Evolutionary conservation across 2,113 vertebrate species (phyloP).

Genomic region (Neopipo cinnamomea): DNA sequence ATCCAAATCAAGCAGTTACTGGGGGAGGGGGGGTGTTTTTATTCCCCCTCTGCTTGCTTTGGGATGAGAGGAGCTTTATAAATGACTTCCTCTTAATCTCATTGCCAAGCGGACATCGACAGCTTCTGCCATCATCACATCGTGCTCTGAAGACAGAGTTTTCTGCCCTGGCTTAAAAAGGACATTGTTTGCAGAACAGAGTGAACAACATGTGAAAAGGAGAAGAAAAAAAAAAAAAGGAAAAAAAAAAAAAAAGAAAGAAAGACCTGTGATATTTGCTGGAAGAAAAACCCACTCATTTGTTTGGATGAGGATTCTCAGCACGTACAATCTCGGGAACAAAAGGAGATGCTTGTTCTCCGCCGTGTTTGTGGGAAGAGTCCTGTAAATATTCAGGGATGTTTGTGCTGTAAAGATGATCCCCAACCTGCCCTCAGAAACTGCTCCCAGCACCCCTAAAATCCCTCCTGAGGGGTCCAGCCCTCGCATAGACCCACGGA

Average conservation of each 20-base stretch:
- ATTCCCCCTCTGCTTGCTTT: neutral
- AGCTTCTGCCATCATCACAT: neutral
- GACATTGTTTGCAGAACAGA: conserved; percentile 43
- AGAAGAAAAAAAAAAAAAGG: neutral
- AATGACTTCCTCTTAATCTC: neutral
- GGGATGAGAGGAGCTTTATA: conserved; percentile 45
- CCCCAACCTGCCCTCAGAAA: neutral
- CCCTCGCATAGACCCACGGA: accelerated
- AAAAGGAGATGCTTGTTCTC: conserved; percentile 36
- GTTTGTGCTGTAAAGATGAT: neutral
- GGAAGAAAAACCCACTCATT: neutral
- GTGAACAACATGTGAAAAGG: neutral
- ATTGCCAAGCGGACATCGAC: neutral
- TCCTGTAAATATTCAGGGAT: conserved; percentile 4
- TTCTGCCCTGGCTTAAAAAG: conserved; percentile 2
- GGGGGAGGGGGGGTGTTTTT: neutral
- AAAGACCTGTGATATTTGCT: neutral
- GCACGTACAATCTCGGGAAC: conserved; percentile 36
- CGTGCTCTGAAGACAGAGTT: neutral
- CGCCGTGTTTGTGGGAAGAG: neutral
- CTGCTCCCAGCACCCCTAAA: neutral
- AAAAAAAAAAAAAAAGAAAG: neutral
- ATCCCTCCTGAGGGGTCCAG: neutral
- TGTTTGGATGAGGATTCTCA: conserved; percentile 38
- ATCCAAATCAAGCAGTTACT: neutral